Evolutionary conservation across 1,140 invertebrate genomes (phyloP).

Genomic region (Idris sp.): DNA sequence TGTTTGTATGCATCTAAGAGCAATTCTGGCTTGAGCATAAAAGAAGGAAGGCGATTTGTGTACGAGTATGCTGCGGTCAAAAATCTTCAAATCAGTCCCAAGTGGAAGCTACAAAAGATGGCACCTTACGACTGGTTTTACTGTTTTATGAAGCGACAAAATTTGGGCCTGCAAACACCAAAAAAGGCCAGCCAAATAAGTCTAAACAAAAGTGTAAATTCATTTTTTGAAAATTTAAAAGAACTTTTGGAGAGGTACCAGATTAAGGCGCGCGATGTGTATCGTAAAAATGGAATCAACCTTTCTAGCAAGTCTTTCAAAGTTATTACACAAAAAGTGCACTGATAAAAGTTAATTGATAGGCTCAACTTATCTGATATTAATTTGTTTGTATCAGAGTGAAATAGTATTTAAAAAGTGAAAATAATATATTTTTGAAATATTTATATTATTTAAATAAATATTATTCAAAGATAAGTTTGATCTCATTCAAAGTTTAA

Average conservation of each 20-base stretch:
- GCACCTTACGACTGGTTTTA: constrained; percentile 54
- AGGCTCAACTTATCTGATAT: too few relatives aligned
- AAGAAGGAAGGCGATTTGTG: constrained; percentile 46
- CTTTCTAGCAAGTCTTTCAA: constrained; percentile 28
- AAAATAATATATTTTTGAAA: too few relatives aligned
- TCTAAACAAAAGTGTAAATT: not conserved
- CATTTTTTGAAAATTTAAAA: constrained; percentile 42
- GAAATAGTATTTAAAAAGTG: too few relatives aligned
- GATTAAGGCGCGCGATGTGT: constrained; percentile 16
- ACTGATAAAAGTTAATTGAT: not conserved
- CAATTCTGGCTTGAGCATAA: constrained; percentile 45
- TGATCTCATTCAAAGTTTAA: too few relatives aligned
- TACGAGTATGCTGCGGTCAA: constrained; percentile 50
- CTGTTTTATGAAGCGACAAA: constrained; percentile 48
- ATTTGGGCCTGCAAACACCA: constrained; percentile 25
- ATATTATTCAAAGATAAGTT: too few relatives aligned
- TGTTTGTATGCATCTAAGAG: constrained; percentile 47
- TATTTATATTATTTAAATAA: too few relatives aligned
- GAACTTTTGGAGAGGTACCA: constrained; percentile 43
- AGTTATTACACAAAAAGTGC: constrained; percentile 33
- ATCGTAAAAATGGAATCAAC: constrained; percentile 23
- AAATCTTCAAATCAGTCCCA: constrained; percentile 6
- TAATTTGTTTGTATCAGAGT: too few relatives aligned
- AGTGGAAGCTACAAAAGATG: constrained; percentile 49
- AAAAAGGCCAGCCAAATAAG: constrained; percentile 19